phyloP scores from a whole-genome alignment of 2,113 vertebrate genomes.

The Dendropsophus ebraccatus region DNA sequence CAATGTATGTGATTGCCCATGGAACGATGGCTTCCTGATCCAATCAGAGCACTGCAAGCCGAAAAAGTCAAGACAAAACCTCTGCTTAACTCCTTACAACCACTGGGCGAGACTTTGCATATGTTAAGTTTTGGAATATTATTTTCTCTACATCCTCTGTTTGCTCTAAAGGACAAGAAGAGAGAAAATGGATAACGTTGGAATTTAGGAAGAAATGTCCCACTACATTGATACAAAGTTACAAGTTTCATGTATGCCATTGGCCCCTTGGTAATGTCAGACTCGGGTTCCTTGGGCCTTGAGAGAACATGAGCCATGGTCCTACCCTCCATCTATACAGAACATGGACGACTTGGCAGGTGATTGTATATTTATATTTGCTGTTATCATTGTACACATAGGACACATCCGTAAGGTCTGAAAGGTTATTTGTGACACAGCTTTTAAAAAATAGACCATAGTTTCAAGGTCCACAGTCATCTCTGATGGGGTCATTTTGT shows the following conservation, averaged over 20 bases:
- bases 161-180: neutral
- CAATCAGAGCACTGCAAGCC: conserved; percentile 11
- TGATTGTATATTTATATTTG: too few species aligned
- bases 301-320: too few species aligned
- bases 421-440: too few species aligned
- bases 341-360: too few species aligned
- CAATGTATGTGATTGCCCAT: conserved; percentile 45
- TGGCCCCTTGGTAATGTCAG: neutral
- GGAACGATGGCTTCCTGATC: conserved; percentile 14
- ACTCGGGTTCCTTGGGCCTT: neutral
- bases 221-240: neutral
- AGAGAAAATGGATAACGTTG: neutral
- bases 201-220: neutral
- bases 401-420: too few species aligned
- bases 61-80: neutral
- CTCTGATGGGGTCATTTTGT: neutral
- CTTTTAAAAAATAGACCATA: too few species aligned
- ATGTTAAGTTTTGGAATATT: neutral
- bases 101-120: neutral
- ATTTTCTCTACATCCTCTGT: neutral
- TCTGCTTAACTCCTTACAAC: conserved; percentile 32
- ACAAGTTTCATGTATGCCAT: neutral
- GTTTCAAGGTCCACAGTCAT: too few species aligned
- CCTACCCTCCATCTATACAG: too few species aligned
- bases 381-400: too few species aligned